A percentile compares a stretch with the other conserved stretches of the same genome.
Conservation (phyloP, 2,888 invertebrate genomes). For the Parelbella ahira region DNA sequence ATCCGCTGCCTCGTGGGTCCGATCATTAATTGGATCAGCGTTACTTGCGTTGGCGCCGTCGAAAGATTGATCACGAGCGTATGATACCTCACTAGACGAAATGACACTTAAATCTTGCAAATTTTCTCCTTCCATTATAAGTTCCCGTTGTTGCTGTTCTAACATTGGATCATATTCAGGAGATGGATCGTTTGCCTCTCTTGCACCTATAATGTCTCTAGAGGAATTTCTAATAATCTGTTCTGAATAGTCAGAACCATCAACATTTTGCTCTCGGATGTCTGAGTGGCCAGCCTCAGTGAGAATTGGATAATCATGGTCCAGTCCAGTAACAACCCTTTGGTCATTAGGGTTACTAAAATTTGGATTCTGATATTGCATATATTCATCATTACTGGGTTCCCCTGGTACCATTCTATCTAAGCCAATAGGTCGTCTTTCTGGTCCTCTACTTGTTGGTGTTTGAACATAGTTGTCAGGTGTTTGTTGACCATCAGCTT, state of each 20-base stretch:
- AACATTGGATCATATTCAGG: slow-evolving; percentile 46
- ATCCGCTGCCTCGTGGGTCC: slow-evolving; percentile 52
- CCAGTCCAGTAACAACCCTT: slow-evolving; percentile 80
- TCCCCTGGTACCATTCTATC: slow-evolving; percentile 84
- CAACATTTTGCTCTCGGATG: slow-evolving; percentile 64
- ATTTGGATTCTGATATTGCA: slow-evolving; percentile 53
- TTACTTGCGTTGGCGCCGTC: slow-evolving; percentile 66
- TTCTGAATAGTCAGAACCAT: slow-evolving; percentile 69
- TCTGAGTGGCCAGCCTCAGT: slow-evolving; percentile 54
- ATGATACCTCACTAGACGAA: slow-evolving; percentile 54
- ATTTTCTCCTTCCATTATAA: slow-evolving; percentile 82
- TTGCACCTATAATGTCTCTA: slow-evolving; percentile 49
- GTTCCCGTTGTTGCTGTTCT: slow-evolving; percentile 72
- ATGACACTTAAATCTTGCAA: slow-evolving; percentile 64
- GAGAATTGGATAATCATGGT: slow-evolving; percentile 57
- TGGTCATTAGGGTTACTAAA: slow-evolving; percentile 65
- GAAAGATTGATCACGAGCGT: slow-evolving; percentile 70
- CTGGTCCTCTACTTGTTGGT: slow-evolving; percentile 42
- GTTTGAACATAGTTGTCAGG: slow-evolving; percentile 55
- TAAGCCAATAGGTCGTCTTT: slow-evolving; percentile 75
- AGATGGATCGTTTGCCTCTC: slow-evolving; percentile 45
- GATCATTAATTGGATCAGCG: slow-evolving; percentile 45
- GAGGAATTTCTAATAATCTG: slow-evolving; percentile 47
- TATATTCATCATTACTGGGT: slow-evolving; percentile 73
- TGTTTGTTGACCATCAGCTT: slow-evolving; percentile 67